Evolutionary conservation across 1,140 invertebrate species (phyloP).

Genomic region (Bombus ignitus): DNA sequence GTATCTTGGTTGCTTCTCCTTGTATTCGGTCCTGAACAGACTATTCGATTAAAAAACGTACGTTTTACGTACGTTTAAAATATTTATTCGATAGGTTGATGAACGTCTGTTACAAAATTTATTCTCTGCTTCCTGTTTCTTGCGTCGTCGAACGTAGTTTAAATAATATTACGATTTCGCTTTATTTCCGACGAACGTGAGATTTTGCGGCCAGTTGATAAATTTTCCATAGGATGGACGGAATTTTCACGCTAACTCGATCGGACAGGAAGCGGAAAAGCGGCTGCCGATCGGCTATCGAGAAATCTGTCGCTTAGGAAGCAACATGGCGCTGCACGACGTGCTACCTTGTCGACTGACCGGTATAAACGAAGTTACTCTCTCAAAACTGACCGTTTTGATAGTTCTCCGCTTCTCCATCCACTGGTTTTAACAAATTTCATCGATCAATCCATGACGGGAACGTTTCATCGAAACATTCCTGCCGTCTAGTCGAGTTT

Average conservation of each 20-base stretch:
- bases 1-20: too few species aligned
- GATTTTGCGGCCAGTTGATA: constrained; percentile 11
- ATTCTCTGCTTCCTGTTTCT: background rate
- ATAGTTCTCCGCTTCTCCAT: background rate
- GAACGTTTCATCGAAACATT: background rate
- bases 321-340: constrained; percentile 1
- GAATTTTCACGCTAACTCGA: constrained; percentile 36
- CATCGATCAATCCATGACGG: background rate
- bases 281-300: constrained; percentile 34
- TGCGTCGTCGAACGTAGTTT: background rate
- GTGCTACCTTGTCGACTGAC: background rate
- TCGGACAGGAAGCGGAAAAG: constrained; percentile 30
- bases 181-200: constrained; percentile 17
- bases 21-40: background rate
- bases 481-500: background rate
- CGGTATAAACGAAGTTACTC: background rate
- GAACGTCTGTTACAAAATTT: too few species aligned
- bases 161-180: background rate
- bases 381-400: background rate
- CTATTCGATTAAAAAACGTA: background rate
- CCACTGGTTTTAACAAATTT: background rate
- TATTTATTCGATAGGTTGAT: too few species aligned
- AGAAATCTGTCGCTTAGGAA: background rate
- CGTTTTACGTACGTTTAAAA: too few species aligned
- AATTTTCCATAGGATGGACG: background rate